phyloP scores from a whole-genome alignment of 2,797 vertebrate genomes.

The Falco cherrug region DNA sequence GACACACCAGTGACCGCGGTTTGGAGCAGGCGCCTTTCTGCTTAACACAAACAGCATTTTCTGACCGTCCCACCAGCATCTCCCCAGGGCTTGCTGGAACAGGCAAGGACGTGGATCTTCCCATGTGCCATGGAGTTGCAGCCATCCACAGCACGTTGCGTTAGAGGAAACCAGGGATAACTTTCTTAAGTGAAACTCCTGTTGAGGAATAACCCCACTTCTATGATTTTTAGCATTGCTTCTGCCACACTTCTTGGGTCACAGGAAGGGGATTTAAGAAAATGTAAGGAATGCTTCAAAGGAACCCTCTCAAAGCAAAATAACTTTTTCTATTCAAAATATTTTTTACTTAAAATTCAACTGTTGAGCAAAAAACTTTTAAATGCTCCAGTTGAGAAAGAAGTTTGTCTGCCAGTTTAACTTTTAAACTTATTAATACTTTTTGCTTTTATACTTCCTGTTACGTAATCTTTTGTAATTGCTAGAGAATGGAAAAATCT shows the following conservation, averaged over 20 bases:
- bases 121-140: too few species aligned
- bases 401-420: rapidly evolving
- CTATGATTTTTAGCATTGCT: neutral
- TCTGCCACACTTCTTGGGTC: neutral
- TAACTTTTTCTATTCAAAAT: neutral
- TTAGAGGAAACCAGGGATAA: neutral
- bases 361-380: neutral
- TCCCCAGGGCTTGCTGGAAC: neutral
- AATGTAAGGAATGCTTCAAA: neutral
- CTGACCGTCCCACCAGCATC: neutral
- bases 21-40: neutral
- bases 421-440: neutral
- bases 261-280: neutral
- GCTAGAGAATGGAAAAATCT: neutral
- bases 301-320: neutral
- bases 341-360: neutral
- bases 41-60: neutral
- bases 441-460: neutral
- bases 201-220: neutral
- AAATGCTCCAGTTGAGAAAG: neutral
- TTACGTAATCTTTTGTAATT: neutral
- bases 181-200: neutral
- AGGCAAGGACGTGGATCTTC: neutral
- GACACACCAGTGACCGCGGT: rapidly evolving
- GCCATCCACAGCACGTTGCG: rapidly evolving